Conservation (phyloP, 2,888 invertebrate species). For the Nysson spinosus region DNA sequence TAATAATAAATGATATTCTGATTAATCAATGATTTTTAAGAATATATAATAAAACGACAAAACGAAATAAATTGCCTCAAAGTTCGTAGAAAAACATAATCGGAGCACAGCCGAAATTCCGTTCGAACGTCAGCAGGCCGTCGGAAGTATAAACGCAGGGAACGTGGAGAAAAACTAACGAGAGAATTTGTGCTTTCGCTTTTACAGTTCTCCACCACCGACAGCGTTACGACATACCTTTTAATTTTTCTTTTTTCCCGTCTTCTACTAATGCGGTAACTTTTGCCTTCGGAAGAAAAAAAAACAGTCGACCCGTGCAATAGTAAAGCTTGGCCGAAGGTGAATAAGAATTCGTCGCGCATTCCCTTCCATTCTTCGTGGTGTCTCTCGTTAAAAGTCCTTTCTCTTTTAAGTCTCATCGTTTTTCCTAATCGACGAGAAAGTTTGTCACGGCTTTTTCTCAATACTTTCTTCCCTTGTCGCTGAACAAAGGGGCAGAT, state of each 20-base stretch:
- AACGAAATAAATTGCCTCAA: background rate
- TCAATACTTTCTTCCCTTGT: no score
- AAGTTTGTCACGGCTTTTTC: no score
- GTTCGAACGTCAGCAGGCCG: background rate
- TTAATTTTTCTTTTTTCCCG: conserved; percentile 32
- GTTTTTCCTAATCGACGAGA: conserved; percentile 1
- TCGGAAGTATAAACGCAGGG: conserved; percentile 1
- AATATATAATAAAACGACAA: no score
- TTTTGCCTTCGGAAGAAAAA: conserved; percentile 30
- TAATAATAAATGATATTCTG: no score
- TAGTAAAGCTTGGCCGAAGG: conserved; percentile 24
- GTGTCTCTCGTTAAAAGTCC: conserved; percentile 22
- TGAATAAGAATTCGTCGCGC: conserved; percentile 32
- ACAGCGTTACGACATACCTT: conserved; percentile 10
- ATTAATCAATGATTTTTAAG: no score
- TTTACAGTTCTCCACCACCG: conserved; percentile 16
- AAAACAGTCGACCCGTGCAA: conserved; percentile 4
- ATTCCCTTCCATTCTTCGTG: conserved; percentile 6
- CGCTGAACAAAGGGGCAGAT: background rate
- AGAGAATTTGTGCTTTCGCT: conserved; percentile 37
- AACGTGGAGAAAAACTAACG: conserved; percentile 2
- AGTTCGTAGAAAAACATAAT: background rate
- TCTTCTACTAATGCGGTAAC: conserved; percentile 14
- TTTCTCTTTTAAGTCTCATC: conserved; percentile 19
- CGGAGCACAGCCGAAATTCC: background rate